phyloP scores from a whole-genome alignment of 2,797 vertebrate species.

The Adelosebastes latens region DNA sequence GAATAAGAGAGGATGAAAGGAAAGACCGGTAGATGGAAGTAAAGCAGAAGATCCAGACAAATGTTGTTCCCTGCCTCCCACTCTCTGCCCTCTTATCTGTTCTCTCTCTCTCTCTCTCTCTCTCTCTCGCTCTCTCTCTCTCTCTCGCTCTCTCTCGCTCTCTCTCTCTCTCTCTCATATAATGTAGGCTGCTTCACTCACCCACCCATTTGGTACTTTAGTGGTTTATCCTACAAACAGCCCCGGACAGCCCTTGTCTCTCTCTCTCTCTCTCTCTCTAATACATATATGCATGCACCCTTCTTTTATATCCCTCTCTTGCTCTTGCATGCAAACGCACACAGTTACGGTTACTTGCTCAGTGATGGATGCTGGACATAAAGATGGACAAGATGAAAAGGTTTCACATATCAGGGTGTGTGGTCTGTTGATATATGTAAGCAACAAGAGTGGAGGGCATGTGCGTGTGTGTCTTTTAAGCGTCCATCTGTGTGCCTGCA shows the following conservation, averaged over 20 bases:
- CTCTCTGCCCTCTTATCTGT: background rate
- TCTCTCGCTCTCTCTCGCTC: slow-evolving; percentile 4
- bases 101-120: background rate
- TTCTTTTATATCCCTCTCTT: slow-evolving; percentile 30
- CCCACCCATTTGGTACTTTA: slow-evolving; percentile 60
- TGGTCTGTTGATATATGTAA: slow-evolving; percentile 47
- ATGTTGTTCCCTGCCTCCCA: slow-evolving; percentile 36
- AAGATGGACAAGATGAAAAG: slow-evolving; percentile 68
- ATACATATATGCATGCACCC: slow-evolving; percentile 50
- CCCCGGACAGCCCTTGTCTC: slow-evolving; percentile 38
- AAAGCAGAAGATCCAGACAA: slow-evolving; percentile 31
- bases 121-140: slow-evolving; percentile 1
- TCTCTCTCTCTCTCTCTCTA: slow-evolving; percentile 27
- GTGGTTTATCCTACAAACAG: slow-evolving; percentile 53
- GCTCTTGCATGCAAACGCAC: slow-evolving; percentile 48
- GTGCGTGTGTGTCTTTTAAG: slow-evolving; percentile 23
- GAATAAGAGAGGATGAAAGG: slow-evolving; percentile 2
- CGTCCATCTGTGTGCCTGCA: slow-evolving; percentile 24
- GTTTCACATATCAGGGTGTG: slow-evolving; percentile 70
- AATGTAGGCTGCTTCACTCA: slow-evolving; percentile 41
- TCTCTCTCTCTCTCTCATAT: background rate
- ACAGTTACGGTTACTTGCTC: slow-evolving; percentile 23
- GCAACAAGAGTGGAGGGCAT: slow-evolving; percentile 10
- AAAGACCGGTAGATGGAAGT: slow-evolving; percentile 15
- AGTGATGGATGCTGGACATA: slow-evolving; percentile 74